These are phyloP conservation scores for Helogale parvula DNA, from an alignment of 2,113 vertebrate species.

Conservation along the genomic window DNA sequence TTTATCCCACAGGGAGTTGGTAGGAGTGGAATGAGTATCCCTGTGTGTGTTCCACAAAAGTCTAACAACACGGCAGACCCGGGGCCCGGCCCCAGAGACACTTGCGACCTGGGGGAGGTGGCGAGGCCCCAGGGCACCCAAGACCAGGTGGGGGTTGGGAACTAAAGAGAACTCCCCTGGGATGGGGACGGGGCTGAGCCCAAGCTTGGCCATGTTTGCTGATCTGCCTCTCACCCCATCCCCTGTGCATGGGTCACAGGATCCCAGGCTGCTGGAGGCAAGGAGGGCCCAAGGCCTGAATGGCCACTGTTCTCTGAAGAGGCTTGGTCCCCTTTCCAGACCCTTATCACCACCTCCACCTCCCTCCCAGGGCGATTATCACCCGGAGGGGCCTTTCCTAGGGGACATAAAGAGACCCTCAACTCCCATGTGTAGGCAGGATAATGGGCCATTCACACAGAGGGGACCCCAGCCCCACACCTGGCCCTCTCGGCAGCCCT, in stretches of 20 bases:
- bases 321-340: conserved; percentile 39
- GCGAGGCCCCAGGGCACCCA: neutral
- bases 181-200: neutral
- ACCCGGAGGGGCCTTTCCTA: conserved; percentile 56
- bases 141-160: neutral
- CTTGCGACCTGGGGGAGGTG: no score
- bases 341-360: conserved; percentile 32
- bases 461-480: conserved; percentile 72
- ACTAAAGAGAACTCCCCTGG: neutral
- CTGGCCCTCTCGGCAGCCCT: conserved; percentile 74
- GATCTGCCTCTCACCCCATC: neutral
- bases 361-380: conserved; percentile 73
- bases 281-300: conserved; percentile 30
- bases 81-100: neutral
- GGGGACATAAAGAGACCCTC: conserved; percentile 68
- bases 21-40: neutral
- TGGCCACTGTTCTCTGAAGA: conserved; percentile 59
- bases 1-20: neutral
- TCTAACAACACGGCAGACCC: rapidly evolving
- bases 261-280: conserved; percentile 4
- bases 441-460: conserved; percentile 73
- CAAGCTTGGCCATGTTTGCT: neutral
- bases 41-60: neutral
- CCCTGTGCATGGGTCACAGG: neutral
- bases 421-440: conserved; percentile 30